These are phyloP conservation scores for Galeopterus variegatus DNA, from an alignment of 2,113 vertebrate genomes.

Conservation along the genomic window DNA sequence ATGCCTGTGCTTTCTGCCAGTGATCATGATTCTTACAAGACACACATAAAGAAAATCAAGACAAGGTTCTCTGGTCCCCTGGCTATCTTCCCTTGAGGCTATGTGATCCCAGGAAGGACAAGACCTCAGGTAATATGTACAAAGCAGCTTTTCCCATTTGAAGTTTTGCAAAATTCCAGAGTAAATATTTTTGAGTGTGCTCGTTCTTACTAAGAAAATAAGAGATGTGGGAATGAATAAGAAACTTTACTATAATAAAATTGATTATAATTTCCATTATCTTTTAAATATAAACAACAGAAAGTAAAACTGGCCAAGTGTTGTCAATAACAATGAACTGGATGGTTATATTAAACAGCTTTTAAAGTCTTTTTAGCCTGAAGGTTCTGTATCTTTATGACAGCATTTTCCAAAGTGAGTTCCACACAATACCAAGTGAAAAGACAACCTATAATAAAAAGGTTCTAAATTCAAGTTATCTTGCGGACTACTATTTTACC, in stretches of 20 bases:
- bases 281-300: neutral
- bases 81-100: neutral
- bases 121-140: neutral
- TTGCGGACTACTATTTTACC: neutral
- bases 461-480: neutral
- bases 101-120: neutral
- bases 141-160: neutral
- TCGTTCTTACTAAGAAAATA: neutral
- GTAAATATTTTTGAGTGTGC: neutral
- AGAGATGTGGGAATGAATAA: neutral
- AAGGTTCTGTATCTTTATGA: neutral
- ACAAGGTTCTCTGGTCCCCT: neutral
- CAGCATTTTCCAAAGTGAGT: neutral
- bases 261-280: neutral
- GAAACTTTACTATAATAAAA: neutral
- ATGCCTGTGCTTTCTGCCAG: neutral
- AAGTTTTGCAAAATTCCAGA: neutral
- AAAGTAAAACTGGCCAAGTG: neutral
- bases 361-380: neutral
- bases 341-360: neutral
- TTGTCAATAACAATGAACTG: neutral
- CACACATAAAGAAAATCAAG: neutral
- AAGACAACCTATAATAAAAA: neutral
- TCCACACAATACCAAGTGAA: neutral
- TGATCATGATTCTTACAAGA: neutral